Conservation (phyloP, 2,888 invertebrate genomes). For the Axea sp. region DNA sequence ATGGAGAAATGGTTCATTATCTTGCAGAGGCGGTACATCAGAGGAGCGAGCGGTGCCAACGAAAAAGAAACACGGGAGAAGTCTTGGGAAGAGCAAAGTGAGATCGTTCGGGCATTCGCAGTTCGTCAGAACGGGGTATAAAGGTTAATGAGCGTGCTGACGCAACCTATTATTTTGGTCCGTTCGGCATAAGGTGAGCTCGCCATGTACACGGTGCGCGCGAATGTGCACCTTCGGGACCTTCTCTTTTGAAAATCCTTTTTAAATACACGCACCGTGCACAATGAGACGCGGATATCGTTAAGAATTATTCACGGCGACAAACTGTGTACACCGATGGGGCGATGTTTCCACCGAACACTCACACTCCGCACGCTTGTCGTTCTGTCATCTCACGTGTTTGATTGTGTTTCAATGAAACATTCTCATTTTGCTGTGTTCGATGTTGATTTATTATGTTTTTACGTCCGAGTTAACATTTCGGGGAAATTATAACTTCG, state of each 20-base stretch:
- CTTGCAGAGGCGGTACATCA: constrained; percentile 52
- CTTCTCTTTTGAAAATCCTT: constrained; percentile 20
- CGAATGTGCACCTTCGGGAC: constrained; percentile 19
- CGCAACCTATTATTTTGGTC: constrained; percentile 79
- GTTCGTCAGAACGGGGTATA: constrained; percentile 74
- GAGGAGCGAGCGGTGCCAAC: constrained; percentile 41
- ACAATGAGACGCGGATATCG: constrained; percentile 15
- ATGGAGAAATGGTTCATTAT: constrained; percentile 60
- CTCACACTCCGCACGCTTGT: no score
- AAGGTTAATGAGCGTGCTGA: constrained; percentile 79
- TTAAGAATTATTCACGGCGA: constrained; percentile 21
- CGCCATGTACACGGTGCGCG: constrained; percentile 23
- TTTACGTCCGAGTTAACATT: no score
- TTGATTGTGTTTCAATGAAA: no score
- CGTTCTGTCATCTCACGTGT: no score
- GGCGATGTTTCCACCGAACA: no score
- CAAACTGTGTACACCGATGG: constrained; percentile 1
- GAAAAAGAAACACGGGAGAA: constrained; percentile 44
- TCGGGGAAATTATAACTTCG: no score
- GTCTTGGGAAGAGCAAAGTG: constrained; percentile 74
- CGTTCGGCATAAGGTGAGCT: constrained; percentile 66
- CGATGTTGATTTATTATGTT: no score
- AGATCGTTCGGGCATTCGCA: constrained; percentile 72
- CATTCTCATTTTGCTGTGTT: no score
- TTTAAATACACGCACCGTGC: constrained; percentile 37